A percentile compares a stretch with the other conserved stretches of the same genome.
Conservation (phyloP, 2,113 vertebrate genomes). For the Cinclus cinclus region DNA sequence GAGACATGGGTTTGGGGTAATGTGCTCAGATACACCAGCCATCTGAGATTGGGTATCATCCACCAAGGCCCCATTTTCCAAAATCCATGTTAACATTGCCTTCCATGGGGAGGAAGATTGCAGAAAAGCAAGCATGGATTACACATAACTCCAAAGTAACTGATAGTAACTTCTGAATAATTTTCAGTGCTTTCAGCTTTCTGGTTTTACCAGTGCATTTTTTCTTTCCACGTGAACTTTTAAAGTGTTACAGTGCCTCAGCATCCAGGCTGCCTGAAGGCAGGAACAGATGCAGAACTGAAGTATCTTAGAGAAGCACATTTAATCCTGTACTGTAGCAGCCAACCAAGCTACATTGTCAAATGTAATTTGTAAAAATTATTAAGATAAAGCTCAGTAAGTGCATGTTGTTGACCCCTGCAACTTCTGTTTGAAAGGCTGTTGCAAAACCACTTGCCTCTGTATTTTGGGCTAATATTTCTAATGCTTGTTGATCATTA, state of each 20-base stretch:
- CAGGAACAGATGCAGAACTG: neutral
- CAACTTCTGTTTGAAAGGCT: conserved; percentile 27
- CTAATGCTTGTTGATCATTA: conserved; percentile 43
- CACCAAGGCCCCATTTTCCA: neutral
- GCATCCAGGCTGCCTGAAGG: neutral
- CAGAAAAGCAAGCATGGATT: neutral
- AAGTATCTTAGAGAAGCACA: neutral
- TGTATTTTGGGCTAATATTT: conserved; percentile 50
- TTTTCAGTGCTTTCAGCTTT: neutral
- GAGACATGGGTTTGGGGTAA: neutral
- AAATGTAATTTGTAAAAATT: conserved; percentile 14
- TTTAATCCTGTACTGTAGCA: neutral
- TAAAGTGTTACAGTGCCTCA: neutral
- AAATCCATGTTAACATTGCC: neutral
- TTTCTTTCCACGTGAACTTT: neutral
- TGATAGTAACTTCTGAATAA: neutral
- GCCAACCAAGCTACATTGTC: neutral
- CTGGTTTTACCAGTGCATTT: neutral
- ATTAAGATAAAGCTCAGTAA: conserved; percentile 6
- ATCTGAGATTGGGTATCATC: neutral
- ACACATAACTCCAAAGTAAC: neutral
- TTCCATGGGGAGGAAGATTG: neutral
- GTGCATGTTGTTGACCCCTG: neutral
- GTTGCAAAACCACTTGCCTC: conserved; percentile 31
- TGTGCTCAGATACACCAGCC: neutral